Percentiles rank a stretch among this genome's conserved stretches.
Evolutionary conservation across 92 coral and sea anemone species (phyloP).

Genomic region (Blastomussa wellsi): DNA sequence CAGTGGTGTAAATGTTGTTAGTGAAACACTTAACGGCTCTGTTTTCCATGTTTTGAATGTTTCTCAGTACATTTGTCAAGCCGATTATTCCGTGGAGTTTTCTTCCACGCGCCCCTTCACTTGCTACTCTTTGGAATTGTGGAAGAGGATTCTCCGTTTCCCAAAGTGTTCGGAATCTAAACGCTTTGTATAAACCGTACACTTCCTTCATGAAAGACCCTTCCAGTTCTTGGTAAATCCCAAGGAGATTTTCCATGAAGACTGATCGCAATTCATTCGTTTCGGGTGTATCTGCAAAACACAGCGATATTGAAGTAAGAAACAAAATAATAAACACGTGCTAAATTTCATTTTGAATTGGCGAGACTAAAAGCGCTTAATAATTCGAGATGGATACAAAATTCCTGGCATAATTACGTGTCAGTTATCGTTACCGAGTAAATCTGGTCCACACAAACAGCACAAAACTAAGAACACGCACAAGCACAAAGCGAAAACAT

Average conservation of each 20-base stretch:
- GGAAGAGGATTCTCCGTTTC: neutral
- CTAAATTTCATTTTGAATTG: too few relatives aligned
- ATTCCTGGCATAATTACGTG: too few relatives aligned
- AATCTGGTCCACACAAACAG: too few relatives aligned
- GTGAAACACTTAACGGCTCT: neutral
- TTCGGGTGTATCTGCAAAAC: neutral
- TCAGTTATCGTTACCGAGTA: too few relatives aligned
- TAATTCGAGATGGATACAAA: too few relatives aligned
- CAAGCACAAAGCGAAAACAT: too few relatives aligned
- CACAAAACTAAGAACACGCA: too few relatives aligned
- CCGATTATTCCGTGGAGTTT: neutral
- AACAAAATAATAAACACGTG: too few relatives aligned
- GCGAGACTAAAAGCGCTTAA: too few relatives aligned
- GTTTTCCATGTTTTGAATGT: neutral
- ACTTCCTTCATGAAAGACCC: neutral
- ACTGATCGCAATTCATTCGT: neutral
- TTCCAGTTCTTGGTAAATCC: neutral
- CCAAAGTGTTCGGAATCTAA: neutral
- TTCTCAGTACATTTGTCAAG: neutral
- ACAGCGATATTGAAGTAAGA: too few relatives aligned
- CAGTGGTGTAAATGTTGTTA: constrained; percentile 6
- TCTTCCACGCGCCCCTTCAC: neutral
- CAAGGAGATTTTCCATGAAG: neutral
- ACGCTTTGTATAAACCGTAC: neutral
- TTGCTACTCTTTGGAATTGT: neutral